Evolutionary conservation across 2,113 vertebrate species (phyloP), one percentile per base, ranked within the genome.

Genomic region (Otus sunia): DNA sequence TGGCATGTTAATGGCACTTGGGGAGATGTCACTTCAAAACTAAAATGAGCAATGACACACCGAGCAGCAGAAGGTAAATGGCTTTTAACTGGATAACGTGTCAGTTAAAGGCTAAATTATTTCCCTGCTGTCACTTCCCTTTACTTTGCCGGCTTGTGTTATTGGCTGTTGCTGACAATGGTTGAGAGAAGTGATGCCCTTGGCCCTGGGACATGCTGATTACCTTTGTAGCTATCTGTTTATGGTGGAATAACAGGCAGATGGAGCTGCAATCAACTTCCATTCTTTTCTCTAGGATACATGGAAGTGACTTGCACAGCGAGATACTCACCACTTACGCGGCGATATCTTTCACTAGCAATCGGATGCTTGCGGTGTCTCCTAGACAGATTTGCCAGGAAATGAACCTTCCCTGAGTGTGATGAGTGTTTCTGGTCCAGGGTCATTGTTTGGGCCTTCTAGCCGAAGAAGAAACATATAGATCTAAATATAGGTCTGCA

Each of bases 31-130:
- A 95, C 96, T 94, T 82, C 85, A 92, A 71, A 88, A 90, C 77
- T 53, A 79, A 93, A 97, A 98, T 85, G 97, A 97, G 86, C 96
- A 96, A 73, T 95, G 97, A 94, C 96, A 97, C 79, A 58, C 30
- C 8, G 6, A 96, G 80, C 93, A 95, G 97, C 96, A 97, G 96
- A 98, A 97, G 96, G 97, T 97, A 98, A 98, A 97, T 96, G 97
- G 93, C 96, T 97, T 97, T 97, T 97, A 97, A 97, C 97, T 95
- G 96, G 96, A 91, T 91, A 97, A 95, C 49, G 43, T 97, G 97
- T 97, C 97, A 95, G 50, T 96, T 97, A 97, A 95, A 93, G 91
- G 96, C 93, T 96, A 77, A 97, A 97, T 97, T 96, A 97, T 97
- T 97, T 97, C 93, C 93, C 93, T 93, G 92, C 96, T 97, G 97